These are phyloP conservation scores for Lagocephalus sceleratus DNA, from an alignment of 2,797 vertebrate species.

Conservation along the genomic window DNA sequence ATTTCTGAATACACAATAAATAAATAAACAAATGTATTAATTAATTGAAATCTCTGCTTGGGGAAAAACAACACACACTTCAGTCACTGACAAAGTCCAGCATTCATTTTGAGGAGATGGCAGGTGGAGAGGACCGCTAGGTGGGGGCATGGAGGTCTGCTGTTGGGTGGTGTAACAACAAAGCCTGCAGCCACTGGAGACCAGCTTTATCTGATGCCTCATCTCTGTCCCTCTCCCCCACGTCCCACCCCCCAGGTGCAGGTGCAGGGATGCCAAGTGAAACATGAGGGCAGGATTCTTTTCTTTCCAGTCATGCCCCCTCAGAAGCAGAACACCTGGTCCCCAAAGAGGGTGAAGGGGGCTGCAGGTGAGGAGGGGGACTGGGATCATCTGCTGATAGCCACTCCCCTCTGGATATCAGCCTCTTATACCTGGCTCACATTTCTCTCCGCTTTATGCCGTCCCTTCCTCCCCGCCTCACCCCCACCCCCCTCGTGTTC, in stretches of 20 bases:
- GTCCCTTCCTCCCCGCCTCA: constrained; percentile 15
- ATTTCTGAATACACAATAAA: no score
- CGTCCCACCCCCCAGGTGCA: constrained; percentile 48
- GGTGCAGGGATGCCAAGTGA: constrained; percentile 68
- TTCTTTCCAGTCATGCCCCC: constrained; percentile 35
- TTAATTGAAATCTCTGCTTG: no score
- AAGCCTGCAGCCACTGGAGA: constrained; percentile 51
- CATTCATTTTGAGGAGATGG: constrained; percentile 58
- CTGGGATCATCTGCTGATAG: constrained; percentile 25
- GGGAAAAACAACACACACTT: constrained; percentile 7
- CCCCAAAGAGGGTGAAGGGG: constrained; percentile 37
- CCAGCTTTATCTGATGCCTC: constrained; percentile 54
- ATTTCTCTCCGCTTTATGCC: constrained; percentile 21
- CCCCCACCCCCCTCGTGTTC: constrained; percentile 1
- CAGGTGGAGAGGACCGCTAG: constrained; percentile 33
- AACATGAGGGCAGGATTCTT: constrained; percentile 48
- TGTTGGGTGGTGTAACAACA: constrained; percentile 60
- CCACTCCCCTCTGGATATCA: constrained; percentile 29
- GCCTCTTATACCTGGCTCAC: constrained; percentile 25
- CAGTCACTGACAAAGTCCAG: constrained; percentile 59
- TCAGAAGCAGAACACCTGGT: constrained; percentile 65
- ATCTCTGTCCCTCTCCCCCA: constrained; percentile 36
- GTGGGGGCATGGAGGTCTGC: constrained; percentile 51
- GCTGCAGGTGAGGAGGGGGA: background rate
- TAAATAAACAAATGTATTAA: no score